Conservation (phyloP, 2,888 invertebrate species). For the Linnaemya tessellans region DNA sequence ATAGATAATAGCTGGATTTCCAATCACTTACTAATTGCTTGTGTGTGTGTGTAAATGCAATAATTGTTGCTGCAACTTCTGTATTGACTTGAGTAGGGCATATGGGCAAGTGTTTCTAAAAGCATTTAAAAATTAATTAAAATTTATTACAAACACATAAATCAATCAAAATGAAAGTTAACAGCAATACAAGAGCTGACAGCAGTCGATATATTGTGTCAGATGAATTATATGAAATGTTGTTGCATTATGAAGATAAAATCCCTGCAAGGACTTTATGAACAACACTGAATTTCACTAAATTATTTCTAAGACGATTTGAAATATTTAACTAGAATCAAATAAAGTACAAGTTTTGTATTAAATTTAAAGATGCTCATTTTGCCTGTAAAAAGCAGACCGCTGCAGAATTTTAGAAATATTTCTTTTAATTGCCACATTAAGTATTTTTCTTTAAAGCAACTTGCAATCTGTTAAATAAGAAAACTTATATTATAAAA, state of each 20-base stretch:
- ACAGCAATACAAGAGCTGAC: not conserved
- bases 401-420: no score
- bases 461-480: no score
- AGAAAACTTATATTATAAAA: no score
- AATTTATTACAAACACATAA: conserved; percentile 28
- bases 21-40: not conserved
- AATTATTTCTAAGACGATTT: no score
- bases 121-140: conserved; percentile 41
- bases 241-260: not conserved
- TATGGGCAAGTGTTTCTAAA: conserved; percentile 22
- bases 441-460: no score
- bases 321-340: no score
- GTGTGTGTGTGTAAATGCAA: not conserved
- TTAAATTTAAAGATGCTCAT: no score
- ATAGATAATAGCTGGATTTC: not conserved
- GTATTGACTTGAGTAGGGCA: not conserved
- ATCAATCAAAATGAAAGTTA: conserved; percentile 19
- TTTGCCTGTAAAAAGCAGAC: no score
- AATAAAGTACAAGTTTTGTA: no score
- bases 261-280: not conserved
- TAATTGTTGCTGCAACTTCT: not conserved
- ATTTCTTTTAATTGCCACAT: no score
- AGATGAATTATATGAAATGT: not conserved
- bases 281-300: no score
- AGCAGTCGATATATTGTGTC: not conserved